Evolutionary conservation across 1,140 invertebrate species (phyloP).

Genomic region (Aphelinus certus): DNA sequence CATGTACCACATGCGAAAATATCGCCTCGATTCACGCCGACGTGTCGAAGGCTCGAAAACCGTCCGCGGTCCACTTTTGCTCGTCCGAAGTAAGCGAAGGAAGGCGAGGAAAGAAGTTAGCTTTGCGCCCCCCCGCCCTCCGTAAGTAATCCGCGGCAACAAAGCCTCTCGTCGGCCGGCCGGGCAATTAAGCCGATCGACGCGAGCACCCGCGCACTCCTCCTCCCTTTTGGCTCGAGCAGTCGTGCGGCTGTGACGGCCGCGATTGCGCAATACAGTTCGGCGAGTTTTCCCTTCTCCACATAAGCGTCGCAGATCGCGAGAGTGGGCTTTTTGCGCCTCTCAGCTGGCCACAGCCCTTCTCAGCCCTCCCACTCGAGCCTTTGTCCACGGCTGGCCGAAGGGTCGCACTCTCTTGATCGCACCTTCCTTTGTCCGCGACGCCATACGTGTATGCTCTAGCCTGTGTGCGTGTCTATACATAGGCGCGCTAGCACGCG

Average conservation of each 20-base stretch:
- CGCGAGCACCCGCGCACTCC: not conserved
- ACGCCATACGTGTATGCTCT: too few relatives aligned
- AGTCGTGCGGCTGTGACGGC: not conserved
- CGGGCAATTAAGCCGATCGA: constrained; percentile 21
- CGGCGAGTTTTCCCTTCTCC: too few relatives aligned
- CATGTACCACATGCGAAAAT: too few relatives aligned
- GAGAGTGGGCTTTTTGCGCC: too few relatives aligned
- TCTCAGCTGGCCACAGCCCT: constrained; percentile 1
- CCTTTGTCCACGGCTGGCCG: constrained; percentile 24
- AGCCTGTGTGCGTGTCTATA: not conserved
- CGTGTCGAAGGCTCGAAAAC: too few relatives aligned
- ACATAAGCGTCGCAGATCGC: too few relatives aligned
- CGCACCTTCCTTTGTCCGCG: constrained; percentile 25
- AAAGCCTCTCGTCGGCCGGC: not conserved
- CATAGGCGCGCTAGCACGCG: constrained; percentile 23
- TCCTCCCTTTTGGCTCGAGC: not conserved
- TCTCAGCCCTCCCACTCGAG: constrained; percentile 30
- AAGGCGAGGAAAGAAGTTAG: too few relatives aligned
- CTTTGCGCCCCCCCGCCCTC: too few relatives aligned
- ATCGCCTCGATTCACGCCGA: too few relatives aligned
- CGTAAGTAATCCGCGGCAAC: constrained; percentile 3
- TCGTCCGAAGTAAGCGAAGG: too few relatives aligned
- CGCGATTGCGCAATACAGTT: too few relatives aligned
- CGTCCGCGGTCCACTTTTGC: too few relatives aligned
- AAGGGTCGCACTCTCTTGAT: constrained; percentile 13